Evolutionary conservation across 2,888 invertebrate species (phyloP), one percentile per base, ranked within the genome.

Genomic region (Sarcophaga caerulescens): DNA sequence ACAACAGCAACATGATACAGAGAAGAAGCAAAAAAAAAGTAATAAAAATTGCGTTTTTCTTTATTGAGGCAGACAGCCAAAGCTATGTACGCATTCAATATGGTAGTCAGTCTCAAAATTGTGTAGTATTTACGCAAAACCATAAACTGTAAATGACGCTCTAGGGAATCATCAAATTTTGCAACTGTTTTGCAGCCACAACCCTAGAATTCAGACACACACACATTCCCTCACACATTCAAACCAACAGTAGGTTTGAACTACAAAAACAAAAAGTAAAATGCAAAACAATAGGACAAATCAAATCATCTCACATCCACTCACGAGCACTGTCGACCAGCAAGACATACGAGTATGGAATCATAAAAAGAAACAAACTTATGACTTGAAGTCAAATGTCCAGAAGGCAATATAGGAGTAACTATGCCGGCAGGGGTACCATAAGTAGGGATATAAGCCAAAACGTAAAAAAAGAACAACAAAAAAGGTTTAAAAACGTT

Each of bases 71-170:
- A 52, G 12, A 14, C 52, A 52, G 52, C 52, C 52, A 52, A 4
- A 52, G 52, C 47, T 47, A 52, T 12, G 35, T 35, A 35, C 35
- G 35, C 35, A 35, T 35, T 14, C 52, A 52, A 17, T 4, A 52
- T 52, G n/a, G 21, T 47, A 68, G 59, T 35, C 17, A 17, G 52
- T 19, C 62, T 60, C 21, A 25, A 62, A 21, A 19, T n/a, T 57
- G 17, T 70, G 62, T 60, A 73, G 63, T 73, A 82, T 85, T 84
- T 89, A 89, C 88, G 88, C 87, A 88, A 88, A 89, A 88, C 90
- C 89, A 90, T 91, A 91, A 91, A 91, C 89, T 89, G 89, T 89
- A 90, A 91, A 91, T 90, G 89, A 89, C 89, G 88, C 91, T 87
- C 90, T 81, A 69, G 90, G 90, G 91, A 90, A 89, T 90, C 90